phyloP scores from a whole-genome alignment of 92 coral and sea anemone genomes.

The Plumapathes pennacea region DNA sequence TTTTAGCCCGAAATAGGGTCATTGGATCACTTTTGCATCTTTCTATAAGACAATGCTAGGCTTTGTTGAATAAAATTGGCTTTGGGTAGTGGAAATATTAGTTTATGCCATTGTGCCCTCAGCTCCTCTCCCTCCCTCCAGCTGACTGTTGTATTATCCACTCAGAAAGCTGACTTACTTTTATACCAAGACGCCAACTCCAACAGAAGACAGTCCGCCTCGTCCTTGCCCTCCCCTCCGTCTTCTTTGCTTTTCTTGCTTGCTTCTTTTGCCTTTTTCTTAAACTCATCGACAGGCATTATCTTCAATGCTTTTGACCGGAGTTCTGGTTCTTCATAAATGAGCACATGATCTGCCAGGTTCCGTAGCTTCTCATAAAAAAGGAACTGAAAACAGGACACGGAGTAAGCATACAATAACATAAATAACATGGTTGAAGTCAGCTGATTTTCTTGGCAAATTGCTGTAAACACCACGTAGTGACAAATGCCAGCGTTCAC shows the following conservation, averaged over 20 bases:
- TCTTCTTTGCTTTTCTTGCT: constrained; percentile 55
- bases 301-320: constrained; percentile 63
- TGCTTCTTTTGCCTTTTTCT: constrained; percentile 60
- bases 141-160: not conserved
- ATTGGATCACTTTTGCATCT: too few species aligned
- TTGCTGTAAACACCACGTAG: too few species aligned
- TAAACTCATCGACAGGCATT: constrained; percentile 72
- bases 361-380: constrained; percentile 74
- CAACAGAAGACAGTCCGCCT: constrained; percentile 74
- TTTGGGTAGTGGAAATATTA: too few species aligned
- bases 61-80: not conserved
- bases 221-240: constrained; percentile 65
- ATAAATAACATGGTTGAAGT: too few species aligned
- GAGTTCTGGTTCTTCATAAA: constrained; percentile 72
- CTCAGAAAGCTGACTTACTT: constrained; percentile 22
- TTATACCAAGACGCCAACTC: constrained; percentile 86
- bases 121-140: too few species aligned
- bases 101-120: too few species aligned
- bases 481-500: too few species aligned
- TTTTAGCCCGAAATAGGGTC: too few species aligned
- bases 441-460: too few species aligned
- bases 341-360: constrained; percentile 64
- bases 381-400: too few species aligned
- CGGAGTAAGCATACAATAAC: too few species aligned
- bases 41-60: not conserved